Percentiles rank a stretch among this genome's conserved stretches.
phyloP scores from a whole-genome alignment of 1,140 invertebrate genomes.

The Brachionus calyciflorus region DNA sequence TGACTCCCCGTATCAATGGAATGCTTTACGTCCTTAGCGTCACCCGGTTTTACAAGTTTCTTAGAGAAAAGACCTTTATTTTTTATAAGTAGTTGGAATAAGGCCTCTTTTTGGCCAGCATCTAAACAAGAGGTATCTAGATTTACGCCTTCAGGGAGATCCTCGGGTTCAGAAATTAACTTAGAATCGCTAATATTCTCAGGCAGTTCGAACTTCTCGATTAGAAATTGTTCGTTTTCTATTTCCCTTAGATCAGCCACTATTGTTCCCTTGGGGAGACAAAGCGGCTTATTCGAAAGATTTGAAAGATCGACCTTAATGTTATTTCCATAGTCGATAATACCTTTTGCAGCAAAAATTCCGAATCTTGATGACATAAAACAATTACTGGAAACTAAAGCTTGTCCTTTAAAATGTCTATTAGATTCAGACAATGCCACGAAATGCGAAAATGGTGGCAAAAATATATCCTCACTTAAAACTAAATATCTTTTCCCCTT shows the following conservation, averaged over 20 bases:
- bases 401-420: background rate
- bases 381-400: background rate
- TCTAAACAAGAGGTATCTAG: background rate
- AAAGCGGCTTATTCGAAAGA: background rate
- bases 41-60: background rate
- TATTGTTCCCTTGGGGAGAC: background rate
- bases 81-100: background rate
- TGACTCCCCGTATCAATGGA: background rate
- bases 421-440: background rate
- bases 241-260: background rate
- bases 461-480: background rate
- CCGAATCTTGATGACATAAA: background rate
- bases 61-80: slow-evolving; percentile 1
- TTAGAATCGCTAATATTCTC: background rate
- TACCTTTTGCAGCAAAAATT: background rate
- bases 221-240: background rate
- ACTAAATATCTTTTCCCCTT: background rate
- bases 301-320: background rate
- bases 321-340: background rate
- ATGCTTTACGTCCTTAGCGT: background rate
- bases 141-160: too few relatives aligned
- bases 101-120: background rate
- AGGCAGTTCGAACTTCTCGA: background rate
- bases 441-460: background rate
- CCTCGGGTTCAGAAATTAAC: too few relatives aligned